Evolutionary conservation across 2,113 vertebrate species (phyloP), one percentile per base, ranked within the genome.

Genomic region (Planiliza haematocheilus): DNA sequence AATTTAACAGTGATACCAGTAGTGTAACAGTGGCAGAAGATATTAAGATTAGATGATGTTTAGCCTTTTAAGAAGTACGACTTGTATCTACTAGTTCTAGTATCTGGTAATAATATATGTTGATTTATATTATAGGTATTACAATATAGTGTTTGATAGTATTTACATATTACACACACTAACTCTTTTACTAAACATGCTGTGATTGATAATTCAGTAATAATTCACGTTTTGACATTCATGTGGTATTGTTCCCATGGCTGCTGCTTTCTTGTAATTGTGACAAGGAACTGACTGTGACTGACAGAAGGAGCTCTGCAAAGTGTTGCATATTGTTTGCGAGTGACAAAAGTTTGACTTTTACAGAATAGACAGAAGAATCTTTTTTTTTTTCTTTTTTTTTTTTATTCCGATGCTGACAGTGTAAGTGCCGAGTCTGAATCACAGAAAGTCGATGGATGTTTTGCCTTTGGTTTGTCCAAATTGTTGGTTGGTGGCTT

Each of bases 231-330:
- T 82, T 74, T 59, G 71, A 77, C 77, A 52, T 75, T 56, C 38
- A 39, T 61, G 74, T 69, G 80, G 37, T 81, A n/a, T 61, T 66
- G 59, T 86, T 83, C 52, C 46, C 70, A 61, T 74, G 79, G 67
- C 86, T 88, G 90, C 89, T 91, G 89, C 86, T 92, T 89, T 74
- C 58, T 75, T 72, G 75, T 85, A 65, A 66, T 82, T 59, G 81
- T 86, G 75, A 81, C 37, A 45, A 81, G 69, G 70, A 84, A 57
- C 50, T 14, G 79, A 81, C 65, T 83, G 81, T 81, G 82, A 83
- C 39, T 39, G 56, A 84, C 21, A 64, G 51, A 57, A 42, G n/a
- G 71, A 70, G 57, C 38, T 67, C 59, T 42, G 77, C 37, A 42
- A 86, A 81, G 81, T 73, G 20, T 57, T 52, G 48, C 24, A 42